These are phyloP conservation scores for Astyanax mexicanus DNA, from an alignment of 2,797 vertebrate species.

Conservation along the genomic window DNA sequence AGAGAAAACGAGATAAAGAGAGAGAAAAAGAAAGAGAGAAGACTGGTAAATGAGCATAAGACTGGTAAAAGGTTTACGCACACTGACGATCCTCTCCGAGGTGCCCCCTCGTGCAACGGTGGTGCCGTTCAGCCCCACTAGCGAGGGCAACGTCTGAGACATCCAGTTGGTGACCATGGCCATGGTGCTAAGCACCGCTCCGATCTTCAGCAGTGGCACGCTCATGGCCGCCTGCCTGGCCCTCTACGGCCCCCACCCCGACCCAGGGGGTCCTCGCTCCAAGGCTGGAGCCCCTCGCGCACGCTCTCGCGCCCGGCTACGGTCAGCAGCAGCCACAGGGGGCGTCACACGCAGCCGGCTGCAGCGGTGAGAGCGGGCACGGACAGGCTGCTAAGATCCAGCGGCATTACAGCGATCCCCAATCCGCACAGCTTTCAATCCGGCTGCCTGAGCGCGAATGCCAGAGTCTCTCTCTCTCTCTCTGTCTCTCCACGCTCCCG, in stretches of 20 bases:
- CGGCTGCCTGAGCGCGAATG: slow-evolving; percentile 74
- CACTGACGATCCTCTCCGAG: slow-evolving; percentile 92
- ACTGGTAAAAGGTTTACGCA: slow-evolving; percentile 69
- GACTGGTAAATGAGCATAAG: too few species aligned
- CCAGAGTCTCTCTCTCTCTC: slow-evolving; percentile 48
- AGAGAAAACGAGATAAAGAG: slow-evolving; percentile 45
- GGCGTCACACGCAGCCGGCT: slow-evolving; percentile 38
- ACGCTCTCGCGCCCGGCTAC: slow-evolving; percentile 26
- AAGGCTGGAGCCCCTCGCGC: slow-evolving; percentile 15
- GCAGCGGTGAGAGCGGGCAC: slow-evolving; percentile 59
- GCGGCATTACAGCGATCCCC: slow-evolving; percentile 66
- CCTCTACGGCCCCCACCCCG: slow-evolving; percentile 62
- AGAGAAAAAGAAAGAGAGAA: slow-evolving; percentile 24
- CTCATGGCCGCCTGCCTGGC: slow-evolving; percentile 82
- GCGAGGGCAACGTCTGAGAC: slow-evolving; percentile 93
- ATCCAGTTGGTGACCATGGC: slow-evolving; percentile 99
- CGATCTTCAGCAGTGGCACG: slow-evolving; percentile 93
- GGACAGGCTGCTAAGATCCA: slow-evolving; percentile 72
- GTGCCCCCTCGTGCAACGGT: slow-evolving; percentile 85
- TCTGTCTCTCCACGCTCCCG: slow-evolving; percentile 37
- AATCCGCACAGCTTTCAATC: slow-evolving; percentile 55
- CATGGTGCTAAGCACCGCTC: slow-evolving; percentile 97
- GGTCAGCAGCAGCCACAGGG: background rate
- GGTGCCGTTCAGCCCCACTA: slow-evolving; percentile 92
- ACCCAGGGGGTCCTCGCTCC: slow-evolving; percentile 52